Evolutionary conservation across 2,113 vertebrate species (phyloP).

Genomic region (Dendrocopos noguchii): DNA sequence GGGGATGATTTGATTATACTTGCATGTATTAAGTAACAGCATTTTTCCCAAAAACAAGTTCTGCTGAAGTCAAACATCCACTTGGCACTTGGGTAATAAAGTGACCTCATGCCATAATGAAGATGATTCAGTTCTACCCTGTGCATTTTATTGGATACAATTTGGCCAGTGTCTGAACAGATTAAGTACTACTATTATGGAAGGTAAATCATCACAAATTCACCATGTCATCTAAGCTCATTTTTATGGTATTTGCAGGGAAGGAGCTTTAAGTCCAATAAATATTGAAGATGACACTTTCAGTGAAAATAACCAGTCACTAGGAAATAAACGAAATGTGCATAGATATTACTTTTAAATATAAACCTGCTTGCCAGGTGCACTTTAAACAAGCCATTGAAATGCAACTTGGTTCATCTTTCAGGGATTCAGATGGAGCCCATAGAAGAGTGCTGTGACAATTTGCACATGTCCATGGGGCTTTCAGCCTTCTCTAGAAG

Average conservation of each 20-base stretch:
- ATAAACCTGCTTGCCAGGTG: neutral
- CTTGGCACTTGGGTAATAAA: conserved; percentile 6
- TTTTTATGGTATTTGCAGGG: conserved; percentile 47
- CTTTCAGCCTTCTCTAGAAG: neutral
- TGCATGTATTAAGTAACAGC: neutral
- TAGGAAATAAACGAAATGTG: conserved; percentile 53
- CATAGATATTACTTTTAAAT: conserved; percentile 36
- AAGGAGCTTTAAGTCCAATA: conserved; percentile 48
- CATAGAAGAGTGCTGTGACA: neutral
- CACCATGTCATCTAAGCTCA: conserved; percentile 16
- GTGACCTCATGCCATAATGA: neutral
- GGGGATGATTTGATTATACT: neutral
- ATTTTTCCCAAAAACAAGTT: conserved; percentile 1
- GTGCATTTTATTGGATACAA: neutral
- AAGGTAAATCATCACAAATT: conserved; percentile 52
- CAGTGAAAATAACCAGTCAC: conserved; percentile 41
- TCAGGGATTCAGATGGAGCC: neutral
- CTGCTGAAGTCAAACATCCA: neutral
- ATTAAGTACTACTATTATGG: conserved; percentile 31
- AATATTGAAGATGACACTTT: conserved; percentile 51
- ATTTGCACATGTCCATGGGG: neutral
- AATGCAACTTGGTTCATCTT: neutral
- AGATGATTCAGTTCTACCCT: neutral
- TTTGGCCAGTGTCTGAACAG: conserved; percentile 7
- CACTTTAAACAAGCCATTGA: neutral